Conservation (phyloP, 2,113 vertebrate species). For the Macquaria ambigua region DNA sequence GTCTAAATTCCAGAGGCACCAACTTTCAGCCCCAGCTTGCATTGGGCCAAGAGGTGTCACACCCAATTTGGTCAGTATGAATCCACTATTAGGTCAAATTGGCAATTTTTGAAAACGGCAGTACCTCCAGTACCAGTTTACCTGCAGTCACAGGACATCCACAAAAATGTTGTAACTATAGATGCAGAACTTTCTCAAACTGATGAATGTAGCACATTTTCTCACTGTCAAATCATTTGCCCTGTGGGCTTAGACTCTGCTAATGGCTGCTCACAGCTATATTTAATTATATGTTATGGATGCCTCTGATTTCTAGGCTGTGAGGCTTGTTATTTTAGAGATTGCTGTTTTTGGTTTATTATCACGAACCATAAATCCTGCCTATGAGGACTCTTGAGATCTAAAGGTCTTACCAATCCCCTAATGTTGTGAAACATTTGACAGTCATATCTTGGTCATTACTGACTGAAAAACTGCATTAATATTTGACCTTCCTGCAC, state of each 20-base stretch:
- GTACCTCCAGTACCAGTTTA: background rate
- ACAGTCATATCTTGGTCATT: background rate
- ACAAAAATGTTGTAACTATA: background rate
- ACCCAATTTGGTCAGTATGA: slow-evolving; percentile 13
- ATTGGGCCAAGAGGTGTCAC: slow-evolving; percentile 16
- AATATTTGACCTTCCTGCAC: background rate
- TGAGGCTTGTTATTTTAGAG: background rate
- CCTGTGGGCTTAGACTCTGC: slow-evolving; percentile 9
- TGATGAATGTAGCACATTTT: background rate
- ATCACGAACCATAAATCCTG: slow-evolving; percentile 6
- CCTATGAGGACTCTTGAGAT: background rate
- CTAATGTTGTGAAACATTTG: background rate
- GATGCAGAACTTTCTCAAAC: slow-evolving; percentile 6
- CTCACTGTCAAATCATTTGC: slow-evolving; percentile 4
- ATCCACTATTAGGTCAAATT: slow-evolving; percentile 17
- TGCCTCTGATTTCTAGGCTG: slow-evolving; percentile 1
- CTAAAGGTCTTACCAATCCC: too few relatives aligned
- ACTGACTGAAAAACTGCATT: background rate
- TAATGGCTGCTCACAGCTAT: slow-evolving; percentile 33
- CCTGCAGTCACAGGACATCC: background rate
- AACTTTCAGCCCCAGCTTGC: background rate
- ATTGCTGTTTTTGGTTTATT: background rate
- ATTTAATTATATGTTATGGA: slow-evolving; percentile 31
- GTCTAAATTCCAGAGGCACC: background rate
- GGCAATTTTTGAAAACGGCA: background rate